Conservation (phyloP, 2,888 invertebrate species). For the Drosophila infuscata region DNA sequence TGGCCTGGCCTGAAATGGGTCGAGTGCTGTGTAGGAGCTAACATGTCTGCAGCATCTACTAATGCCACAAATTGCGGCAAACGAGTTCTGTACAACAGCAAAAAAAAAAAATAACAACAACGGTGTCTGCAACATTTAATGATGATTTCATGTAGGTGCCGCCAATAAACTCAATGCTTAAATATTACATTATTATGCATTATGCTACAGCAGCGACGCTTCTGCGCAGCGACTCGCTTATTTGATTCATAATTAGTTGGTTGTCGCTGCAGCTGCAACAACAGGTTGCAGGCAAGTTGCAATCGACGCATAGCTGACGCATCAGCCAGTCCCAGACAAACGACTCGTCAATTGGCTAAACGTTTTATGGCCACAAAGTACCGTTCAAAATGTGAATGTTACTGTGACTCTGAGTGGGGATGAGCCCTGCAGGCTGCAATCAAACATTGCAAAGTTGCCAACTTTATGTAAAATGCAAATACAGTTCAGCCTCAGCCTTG, state of each 20-base stretch:
- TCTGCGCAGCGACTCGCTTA: slow-evolving; percentile 41
- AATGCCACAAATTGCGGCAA: slow-evolving; percentile 77
- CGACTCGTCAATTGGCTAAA: slow-evolving; percentile 67
- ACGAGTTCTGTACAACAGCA: slow-evolving; percentile 56
- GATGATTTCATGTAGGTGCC: slow-evolving; percentile 79
- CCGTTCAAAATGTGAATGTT: slow-evolving; percentile 67
- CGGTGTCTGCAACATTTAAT: slow-evolving; percentile 60
- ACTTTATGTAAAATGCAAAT: slow-evolving; percentile 74
- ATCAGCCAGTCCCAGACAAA: slow-evolving; percentile 35
- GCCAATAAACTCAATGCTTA: slow-evolving; percentile 78
- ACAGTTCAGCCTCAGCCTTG: slow-evolving; percentile 50
- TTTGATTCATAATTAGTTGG: slow-evolving; percentile 78
- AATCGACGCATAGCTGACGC: slow-evolving; percentile 39
- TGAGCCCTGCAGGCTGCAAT: slow-evolving; percentile 59
- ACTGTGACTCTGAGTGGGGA: slow-evolving; percentile 13
- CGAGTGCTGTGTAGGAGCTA: slow-evolving; percentile 59
- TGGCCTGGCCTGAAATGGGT: slow-evolving; percentile 60
- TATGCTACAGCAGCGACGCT: slow-evolving; percentile 51
- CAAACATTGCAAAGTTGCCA: slow-evolving; percentile 61
- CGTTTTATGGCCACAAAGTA: slow-evolving; percentile 73
- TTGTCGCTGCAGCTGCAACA: slow-evolving; percentile 31
- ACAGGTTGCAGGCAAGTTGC: slow-evolving; percentile 61
- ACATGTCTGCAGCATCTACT: slow-evolving; percentile 62
- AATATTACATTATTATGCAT: slow-evolving; percentile 71
- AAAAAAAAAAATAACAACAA: slow-evolving; percentile 3